Evolutionary conservation across 2,113 vertebrate genomes (phyloP).

Genomic region (Nothobranchius kuhntae): DNA sequence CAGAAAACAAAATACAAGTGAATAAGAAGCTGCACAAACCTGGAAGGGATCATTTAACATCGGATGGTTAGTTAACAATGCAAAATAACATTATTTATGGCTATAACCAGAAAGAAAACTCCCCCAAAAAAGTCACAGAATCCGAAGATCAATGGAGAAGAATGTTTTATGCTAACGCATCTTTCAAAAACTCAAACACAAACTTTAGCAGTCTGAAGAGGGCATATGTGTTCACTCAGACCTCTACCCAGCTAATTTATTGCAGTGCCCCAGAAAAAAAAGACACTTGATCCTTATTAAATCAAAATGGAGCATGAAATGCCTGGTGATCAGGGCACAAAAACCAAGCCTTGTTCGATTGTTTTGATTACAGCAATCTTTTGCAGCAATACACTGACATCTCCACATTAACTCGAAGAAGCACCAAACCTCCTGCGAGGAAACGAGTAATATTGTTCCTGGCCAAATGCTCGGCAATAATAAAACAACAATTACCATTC

Average conservation of each 20-base stretch:
- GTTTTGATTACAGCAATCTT: constrained; percentile 62
- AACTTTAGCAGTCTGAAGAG: constrained; percentile 36
- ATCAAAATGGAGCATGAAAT: constrained; percentile 76
- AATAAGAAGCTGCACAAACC: not conserved
- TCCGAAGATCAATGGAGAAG: constrained; percentile 15
- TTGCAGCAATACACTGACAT: constrained; percentile 50
- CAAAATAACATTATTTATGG: not conserved
- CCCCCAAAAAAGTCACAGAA: constrained; percentile 9
- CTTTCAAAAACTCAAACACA: constrained; percentile 17
- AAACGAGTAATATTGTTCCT: constrained; percentile 44
- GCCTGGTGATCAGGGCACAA: constrained; percentile 53
- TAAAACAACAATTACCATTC: constrained; percentile 65
- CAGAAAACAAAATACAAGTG: constrained; percentile 34
- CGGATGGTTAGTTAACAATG: too few relatives aligned
- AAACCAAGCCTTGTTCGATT: constrained; percentile 52
- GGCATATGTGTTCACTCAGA: constrained; percentile 54
- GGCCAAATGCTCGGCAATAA: constrained; percentile 60
- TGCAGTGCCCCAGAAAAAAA: constrained; percentile 47
- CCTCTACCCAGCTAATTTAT: constrained; percentile 54
- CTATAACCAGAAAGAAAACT: not conserved
- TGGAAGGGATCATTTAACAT: not conserved
- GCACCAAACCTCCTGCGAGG: constrained; percentile 27
- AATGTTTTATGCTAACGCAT: constrained; percentile 12
- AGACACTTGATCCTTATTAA: constrained; percentile 72
- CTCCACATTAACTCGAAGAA: constrained; percentile 52